Evolutionary conservation across 1,140 invertebrate species (phyloP).

Genomic region (Diabrotica undecimpunctata): DNA sequence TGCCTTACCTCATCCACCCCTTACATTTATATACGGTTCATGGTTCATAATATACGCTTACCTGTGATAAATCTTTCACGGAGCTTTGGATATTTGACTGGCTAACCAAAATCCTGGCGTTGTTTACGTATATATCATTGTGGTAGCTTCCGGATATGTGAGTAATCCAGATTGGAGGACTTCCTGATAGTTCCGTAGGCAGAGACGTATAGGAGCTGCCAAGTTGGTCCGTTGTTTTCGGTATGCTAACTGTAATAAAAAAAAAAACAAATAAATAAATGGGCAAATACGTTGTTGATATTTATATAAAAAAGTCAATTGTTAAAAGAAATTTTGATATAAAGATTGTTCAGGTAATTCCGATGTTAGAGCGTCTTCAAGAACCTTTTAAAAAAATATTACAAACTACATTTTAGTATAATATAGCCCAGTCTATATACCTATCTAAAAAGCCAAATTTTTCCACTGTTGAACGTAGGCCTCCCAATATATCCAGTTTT

Average conservation of each 20-base stretch:
- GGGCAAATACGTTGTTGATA: too few species aligned
- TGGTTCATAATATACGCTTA: conserved; percentile 42
- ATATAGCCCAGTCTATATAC: too few species aligned
- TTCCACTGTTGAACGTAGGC: too few species aligned
- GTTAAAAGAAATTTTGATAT: not conserved
- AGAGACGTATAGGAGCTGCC: conserved; percentile 54
- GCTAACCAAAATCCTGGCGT: conserved; percentile 68
- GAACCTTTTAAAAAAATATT: too few species aligned
- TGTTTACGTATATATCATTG: conserved; percentile 76
- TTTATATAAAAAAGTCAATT: too few species aligned
- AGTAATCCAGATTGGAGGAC: conserved; percentile 77
- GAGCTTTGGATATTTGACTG: conserved; percentile 64
- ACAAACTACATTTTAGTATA: too few species aligned
- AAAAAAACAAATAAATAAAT: not conserved
- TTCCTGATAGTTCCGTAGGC: conserved; percentile 72
- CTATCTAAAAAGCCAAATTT: too few species aligned
- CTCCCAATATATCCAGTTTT: too few species aligned
- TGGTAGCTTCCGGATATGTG: conserved; percentile 54
- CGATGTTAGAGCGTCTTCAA: too few species aligned
- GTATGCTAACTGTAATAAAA: conserved; percentile 61
- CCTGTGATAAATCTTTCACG: conserved; percentile 60
- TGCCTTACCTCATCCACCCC: too few species aligned
- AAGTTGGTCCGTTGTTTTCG: conserved; percentile 65
- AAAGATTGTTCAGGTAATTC: too few species aligned
- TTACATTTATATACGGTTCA: too few species aligned